Percentiles rank a stretch among this genome's conserved stretches.
Evolutionary conservation across 2,888 invertebrate species (phyloP).

Genomic region (Tridacna crocea): DNA sequence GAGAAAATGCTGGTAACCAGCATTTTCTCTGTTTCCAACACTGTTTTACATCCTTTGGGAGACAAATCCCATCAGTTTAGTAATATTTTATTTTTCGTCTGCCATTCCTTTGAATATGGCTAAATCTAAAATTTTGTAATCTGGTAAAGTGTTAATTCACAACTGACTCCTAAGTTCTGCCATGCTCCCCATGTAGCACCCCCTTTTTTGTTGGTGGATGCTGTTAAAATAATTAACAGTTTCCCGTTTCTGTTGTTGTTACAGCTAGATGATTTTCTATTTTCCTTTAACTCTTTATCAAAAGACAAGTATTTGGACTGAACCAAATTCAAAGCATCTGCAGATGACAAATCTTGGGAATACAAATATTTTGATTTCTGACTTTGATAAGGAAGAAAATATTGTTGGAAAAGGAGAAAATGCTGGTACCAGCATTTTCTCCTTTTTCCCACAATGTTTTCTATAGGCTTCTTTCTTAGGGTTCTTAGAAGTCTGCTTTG

Average conservation of each 20-base stretch:
- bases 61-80: too few relatives aligned
- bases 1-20: too few relatives aligned
- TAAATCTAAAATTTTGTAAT: background rate
- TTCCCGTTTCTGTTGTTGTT: slow-evolving; percentile 48
- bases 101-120: background rate
- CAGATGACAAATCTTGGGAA: too few relatives aligned
- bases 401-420: background rate
- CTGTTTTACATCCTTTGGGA: too few relatives aligned
- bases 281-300: background rate
- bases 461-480: background rate
- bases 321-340: too few relatives aligned
- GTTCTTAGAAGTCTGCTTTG: too few relatives aligned
- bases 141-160: slow-evolving; percentile 1
- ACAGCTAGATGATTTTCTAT: slow-evolving; percentile 11
- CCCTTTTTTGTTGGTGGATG: slow-evolving; percentile 26
- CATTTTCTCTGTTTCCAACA: too few relatives aligned
- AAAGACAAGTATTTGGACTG: too few relatives aligned
- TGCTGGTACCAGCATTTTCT: slow-evolving; percentile 8
- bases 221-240: slow-evolving; percentile 63
- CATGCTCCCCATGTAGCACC: slow-evolving; percentile 9
- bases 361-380: too few relatives aligned
- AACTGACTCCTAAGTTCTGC: slow-evolving; percentile 4
- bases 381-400: too few relatives aligned
- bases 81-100: background rate
- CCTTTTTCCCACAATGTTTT: background rate